phyloP scores from a whole-genome alignment of 2,113 vertebrate genomes.

The Emydura subglobosa region DNA sequence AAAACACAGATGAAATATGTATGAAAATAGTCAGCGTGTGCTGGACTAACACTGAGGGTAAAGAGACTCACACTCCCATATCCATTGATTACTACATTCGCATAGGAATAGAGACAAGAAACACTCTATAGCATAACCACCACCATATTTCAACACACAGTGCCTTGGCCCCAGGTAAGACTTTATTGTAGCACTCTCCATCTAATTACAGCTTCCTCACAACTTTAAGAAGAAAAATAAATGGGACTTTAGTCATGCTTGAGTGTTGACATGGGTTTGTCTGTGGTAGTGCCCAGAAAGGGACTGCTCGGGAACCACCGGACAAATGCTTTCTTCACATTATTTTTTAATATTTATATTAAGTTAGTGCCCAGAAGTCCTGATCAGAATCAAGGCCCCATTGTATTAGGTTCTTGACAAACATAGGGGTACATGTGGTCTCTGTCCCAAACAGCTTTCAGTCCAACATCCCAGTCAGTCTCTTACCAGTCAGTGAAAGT shows the following conservation, averaged over 20 bases:
- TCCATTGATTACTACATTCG: background rate
- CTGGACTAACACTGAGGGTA: background rate
- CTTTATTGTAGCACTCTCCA: background rate
- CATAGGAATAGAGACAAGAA: background rate
- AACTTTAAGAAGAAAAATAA: background rate
- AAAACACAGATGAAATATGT: fast-evolving
- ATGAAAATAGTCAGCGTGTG: background rate
- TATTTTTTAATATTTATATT: background rate
- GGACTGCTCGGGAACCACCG: background rate
- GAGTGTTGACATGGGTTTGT: background rate
- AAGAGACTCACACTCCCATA: background rate
- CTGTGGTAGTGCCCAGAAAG: background rate
- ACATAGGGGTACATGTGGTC: background rate
- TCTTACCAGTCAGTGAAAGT: background rate
- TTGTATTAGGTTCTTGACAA: background rate
- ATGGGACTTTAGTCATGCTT: background rate
- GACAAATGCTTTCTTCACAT: background rate
- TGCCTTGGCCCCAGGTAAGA: background rate
- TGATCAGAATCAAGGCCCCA: background rate
- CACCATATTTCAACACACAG: fast-evolving
- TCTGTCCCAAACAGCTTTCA: background rate
- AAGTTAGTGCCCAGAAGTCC: background rate
- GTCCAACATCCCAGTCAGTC: background rate
- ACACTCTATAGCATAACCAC: background rate
- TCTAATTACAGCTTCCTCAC: conserved; percentile 8